Evolutionary conservation across 2,888 invertebrate genomes (phyloP), one percentile per base, ranked within the genome.

Genomic region (Patella pellucida): DNA sequence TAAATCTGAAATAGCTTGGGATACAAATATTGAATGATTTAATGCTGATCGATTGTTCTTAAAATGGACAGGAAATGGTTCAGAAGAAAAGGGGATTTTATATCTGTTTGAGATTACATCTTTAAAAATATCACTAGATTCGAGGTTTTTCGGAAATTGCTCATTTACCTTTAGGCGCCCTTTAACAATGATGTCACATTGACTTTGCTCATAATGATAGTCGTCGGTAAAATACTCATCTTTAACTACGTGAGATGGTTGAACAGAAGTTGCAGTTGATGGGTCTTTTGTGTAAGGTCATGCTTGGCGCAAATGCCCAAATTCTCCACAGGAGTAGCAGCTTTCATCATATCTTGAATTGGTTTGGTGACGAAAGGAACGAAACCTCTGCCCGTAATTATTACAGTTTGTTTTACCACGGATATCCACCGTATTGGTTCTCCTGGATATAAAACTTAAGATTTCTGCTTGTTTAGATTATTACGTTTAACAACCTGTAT

Each of bases 241-340:
- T 56, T 56, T n/a, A 56, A 56, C n/a, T n/a, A 56, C 56, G 16
- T 56, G 2, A 1, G 56, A n/a, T 0, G 31, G 31, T 31, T 31
- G 31, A 31, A 4, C 31, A 31, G 31, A n/a, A 7, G n/a, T 56
- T 56, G 56, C n/a, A 2, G 15, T 68, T 9, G 50, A 27, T 23
- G 31, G 23, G 14, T 27, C n/a, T 72, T 70, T 75, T 50, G 27
- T 68, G 19, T 76, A 27, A 3, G 73, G 75, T 31, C 77, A 79
- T 52, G 73, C 52, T n/a, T 70, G 52, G 16, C 77, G 69, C 52
- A 19, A 79, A 56, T 79, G 77, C 0, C 69, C 19, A 52, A 72
- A 77, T 7, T 73, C 71, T 23, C 79, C 77, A 50, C 77, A 77
- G 9, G 75, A 69, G 68, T 69, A 77, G 51, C 79, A 79, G 15